phyloP scores from a whole-genome alignment of 2,888 invertebrate species.

The Limnephilus rhombicus region DNA sequence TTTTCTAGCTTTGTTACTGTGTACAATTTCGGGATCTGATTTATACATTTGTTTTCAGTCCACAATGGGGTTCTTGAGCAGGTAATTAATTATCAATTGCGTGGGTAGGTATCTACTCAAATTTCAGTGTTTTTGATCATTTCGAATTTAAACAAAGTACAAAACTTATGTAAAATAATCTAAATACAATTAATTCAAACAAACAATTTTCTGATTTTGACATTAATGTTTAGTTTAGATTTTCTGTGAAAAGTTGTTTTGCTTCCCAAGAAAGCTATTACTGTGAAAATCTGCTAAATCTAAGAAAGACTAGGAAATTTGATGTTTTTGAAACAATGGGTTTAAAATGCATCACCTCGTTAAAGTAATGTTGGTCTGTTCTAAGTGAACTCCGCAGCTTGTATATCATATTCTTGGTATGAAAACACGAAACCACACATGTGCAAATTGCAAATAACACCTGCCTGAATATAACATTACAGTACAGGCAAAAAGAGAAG shows the following conservation, averaged over 20 bases:
- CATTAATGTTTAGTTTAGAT: background rate
- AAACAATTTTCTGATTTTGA: background rate
- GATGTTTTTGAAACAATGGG: background rate
- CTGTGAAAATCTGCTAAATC: background rate
- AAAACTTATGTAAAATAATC: background rate
- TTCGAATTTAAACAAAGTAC: background rate
- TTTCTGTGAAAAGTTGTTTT: background rate
- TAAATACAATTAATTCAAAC: background rate
- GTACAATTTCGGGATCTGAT: conserved; percentile 40
- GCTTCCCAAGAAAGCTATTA: background rate
- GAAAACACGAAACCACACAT: conserved; percentile 26
- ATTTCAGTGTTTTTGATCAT: conserved; percentile 18
- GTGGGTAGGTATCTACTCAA: background rate
- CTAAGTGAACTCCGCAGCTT: background rate
- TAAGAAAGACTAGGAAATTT: background rate
- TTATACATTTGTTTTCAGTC: conserved; percentile 41
- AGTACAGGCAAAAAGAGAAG: background rate
- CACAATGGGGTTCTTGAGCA: conserved; percentile 24
- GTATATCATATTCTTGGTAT: background rate
- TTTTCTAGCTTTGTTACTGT: conserved; percentile 38
- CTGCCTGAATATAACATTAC: conserved; percentile 25
- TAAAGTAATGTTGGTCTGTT: background rate
- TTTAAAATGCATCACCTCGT: background rate
- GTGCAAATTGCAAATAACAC: conserved; percentile 17
- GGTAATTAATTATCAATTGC: conserved; percentile 40